Evolutionary conservation across 2,888 invertebrate genomes (phyloP), one percentile per base, ranked within the genome.

Genomic region (Stictocephala bisonia): DNA sequence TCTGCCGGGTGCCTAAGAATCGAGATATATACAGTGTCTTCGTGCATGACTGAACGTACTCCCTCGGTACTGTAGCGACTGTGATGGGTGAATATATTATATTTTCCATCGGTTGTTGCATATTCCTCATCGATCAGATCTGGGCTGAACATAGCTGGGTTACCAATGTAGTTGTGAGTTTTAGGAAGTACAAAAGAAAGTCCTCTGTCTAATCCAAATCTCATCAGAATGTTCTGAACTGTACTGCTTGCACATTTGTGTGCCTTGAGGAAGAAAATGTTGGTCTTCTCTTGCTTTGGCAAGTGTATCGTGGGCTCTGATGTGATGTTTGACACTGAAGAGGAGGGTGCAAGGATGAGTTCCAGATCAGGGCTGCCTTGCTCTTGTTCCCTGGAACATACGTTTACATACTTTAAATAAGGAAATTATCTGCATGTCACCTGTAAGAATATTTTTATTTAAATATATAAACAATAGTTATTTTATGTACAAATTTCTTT

Each of bases 191-290:
- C 76, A 60, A 80, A 77, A 60, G 78, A 69, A 11, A 80, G 71
- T 15, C 75, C 71, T 20, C 77, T 53, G 7, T 50, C 27, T 22
- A 73, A 73, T 4, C 78, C 79, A 69, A 75, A 79, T 7, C 80
- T 51, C 72, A 80, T 71, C 2, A 80, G 41, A 40, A 80, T 79
- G 58, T 80, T 80, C 70, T 80, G 80, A 11, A 80, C 53, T 7
- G 80, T 79, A 24, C 75, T 74, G 56, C 79, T 78, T 22, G 72
- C 79, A 74, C 79, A 80, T 77, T 80, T 80, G 73, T 80, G 80
- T 6, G 78, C 77, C 72, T 80, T 80, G 11, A 80, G 51, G 71
- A 80, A 80, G 58, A 79, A 77, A 7, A 80, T 74, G 58, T 76
- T 71, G 13, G 75, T 72, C n/a, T 40, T 67, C 29, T 73, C 69